Evolutionary conservation across 2,888 invertebrate species (phyloP), one percentile per base, ranked within the genome.

Genomic region (Nysson spinosus): DNA sequence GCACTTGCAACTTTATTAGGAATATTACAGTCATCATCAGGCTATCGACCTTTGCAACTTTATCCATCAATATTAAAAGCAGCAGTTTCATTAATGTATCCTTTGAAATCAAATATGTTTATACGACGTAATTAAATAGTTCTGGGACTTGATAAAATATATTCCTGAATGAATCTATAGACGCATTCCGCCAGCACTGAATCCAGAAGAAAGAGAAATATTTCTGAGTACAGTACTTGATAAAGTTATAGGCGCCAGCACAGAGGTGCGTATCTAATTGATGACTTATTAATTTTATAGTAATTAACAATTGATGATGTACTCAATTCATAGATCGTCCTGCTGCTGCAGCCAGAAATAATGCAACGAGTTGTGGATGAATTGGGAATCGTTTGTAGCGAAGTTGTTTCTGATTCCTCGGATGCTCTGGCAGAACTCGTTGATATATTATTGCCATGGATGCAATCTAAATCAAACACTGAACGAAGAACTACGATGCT

Each of bases 391-490:
- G 75, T 83, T 3, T 82, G 83, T 54, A 79, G 82, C 28, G 84
- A 83, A 71, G 71, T 81, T 14, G 78, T 85, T 9, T 67, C 71
- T 0, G 80, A 85, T 63, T 84, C 84, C 4, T 77, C 85, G 0
- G 82, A 85, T 28, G 81, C 77, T 5, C 55, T 85, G 0, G 84
- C 84, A 7, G 78, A 82, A 11, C 65, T 85, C 9, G 76, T 84
- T 9, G 84, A 85, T 4, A 83, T 83, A 61, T 69, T 85, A 5
- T 49, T 82, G 32, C 83, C 85, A 0, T 85, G 85, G 85, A 83
- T 86, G 84, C 83, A 85, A 49, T 83, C 85, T 0, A 84, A 81
- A 35, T 80, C 78, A 2, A 55, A 54, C 4, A 50, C 73, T 0
- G 84, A 85, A 40, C 75, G 85, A 22, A 76, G 75, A 56, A 81